These are phyloP conservation scores for Philonicus albiceps DNA, from an alignment of 2,888 invertebrate genomes.

Conservation along the genomic window DNA sequence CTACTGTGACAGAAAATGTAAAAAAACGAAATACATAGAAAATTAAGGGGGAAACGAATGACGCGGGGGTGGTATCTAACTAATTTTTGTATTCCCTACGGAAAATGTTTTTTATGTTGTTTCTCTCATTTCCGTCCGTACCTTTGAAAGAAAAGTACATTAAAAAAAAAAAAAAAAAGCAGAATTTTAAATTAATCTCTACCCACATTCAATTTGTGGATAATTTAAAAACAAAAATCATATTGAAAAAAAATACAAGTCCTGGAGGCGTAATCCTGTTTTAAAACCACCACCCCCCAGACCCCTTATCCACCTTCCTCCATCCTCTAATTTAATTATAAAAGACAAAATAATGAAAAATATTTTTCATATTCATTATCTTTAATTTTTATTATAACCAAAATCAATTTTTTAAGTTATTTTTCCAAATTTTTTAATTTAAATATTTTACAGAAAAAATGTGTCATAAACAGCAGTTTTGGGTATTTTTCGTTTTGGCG, in stretches of 20 bases:
- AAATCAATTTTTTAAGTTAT: background rate
- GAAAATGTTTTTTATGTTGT: no score
- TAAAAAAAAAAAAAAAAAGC: background rate
- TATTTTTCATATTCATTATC: no score
- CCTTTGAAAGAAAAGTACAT: no score
- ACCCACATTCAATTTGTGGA: background rate
- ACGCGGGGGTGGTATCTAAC: background rate
- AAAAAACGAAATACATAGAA: no score
- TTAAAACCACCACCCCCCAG: no score
- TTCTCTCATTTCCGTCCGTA: background rate
- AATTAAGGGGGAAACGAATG: background rate
- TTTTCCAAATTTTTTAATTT: background rate
- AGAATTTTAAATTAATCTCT: background rate
- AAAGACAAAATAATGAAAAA: no score
- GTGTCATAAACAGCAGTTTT: background rate
- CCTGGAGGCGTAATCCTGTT: background rate
- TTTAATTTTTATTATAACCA: background rate
- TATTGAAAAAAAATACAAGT: background rate
- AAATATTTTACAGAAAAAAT: background rate
- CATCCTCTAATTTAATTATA: no score
- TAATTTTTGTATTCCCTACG: background rate
- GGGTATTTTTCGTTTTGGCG: background rate
- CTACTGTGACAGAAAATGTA: no score
- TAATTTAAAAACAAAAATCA: background rate
- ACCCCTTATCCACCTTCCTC: no score